A percentile compares a stretch with the other conserved stretches of the same genome.
Conservation (phyloP, 2,888 invertebrate species). For the Agelastica alni region DNA sequence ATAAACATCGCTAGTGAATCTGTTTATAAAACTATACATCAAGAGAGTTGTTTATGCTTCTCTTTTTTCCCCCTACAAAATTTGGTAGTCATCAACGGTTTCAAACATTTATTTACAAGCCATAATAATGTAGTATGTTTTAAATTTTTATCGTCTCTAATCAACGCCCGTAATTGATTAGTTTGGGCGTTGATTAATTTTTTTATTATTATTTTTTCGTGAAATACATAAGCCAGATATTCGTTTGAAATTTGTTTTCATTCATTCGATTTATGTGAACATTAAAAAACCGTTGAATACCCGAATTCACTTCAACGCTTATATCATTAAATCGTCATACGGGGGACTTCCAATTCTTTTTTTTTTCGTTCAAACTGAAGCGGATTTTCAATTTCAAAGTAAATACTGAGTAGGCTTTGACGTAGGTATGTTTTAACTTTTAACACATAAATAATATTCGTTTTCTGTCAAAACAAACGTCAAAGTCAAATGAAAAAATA, state of each 20-base stretch:
- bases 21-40: slow-evolving; percentile 52
- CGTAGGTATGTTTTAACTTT: too few relatives aligned
- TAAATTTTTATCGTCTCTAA: slow-evolving; percentile 46
- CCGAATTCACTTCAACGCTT: slow-evolving; percentile 16
- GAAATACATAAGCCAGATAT: slow-evolving; percentile 16
- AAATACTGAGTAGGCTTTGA: too few relatives aligned
- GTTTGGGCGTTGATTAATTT: slow-evolving; percentile 16
- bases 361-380: too few relatives aligned
- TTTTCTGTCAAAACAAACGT: too few relatives aligned
- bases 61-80: too few relatives aligned
- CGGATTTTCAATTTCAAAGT: too few relatives aligned
- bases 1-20: slow-evolving; percentile 52
- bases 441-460: too few relatives aligned
- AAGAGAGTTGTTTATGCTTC: slow-evolving; percentile 49
- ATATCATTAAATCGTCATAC: too few relatives aligned
- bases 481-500: too few relatives aligned
- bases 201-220: slow-evolving; percentile 22
- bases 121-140: slow-evolving; percentile 48
- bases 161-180: slow-evolving; percentile 30
- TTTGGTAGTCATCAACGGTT: slow-evolving; percentile 55
- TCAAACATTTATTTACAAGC: slow-evolving; percentile 51
- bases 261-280: slow-evolving; percentile 8
- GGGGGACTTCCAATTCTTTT: too few relatives aligned
- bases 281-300: slow-evolving; percentile 14
- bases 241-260: slow-evolving; percentile 13